phyloP scores from a whole-genome alignment of 2,888 invertebrate genomes.

The Melanargia galathea region DNA sequence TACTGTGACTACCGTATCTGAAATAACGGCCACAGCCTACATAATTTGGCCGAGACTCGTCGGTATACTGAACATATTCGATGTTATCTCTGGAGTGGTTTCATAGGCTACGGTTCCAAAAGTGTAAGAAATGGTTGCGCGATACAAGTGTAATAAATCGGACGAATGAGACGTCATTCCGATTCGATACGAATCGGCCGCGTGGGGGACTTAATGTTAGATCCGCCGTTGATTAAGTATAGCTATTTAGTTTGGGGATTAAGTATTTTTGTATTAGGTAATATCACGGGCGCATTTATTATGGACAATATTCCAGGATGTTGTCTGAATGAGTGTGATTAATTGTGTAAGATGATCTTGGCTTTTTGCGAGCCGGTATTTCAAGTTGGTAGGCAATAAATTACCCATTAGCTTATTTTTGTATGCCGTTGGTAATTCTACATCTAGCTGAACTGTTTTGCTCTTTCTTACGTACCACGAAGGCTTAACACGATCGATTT shows the following conservation, averaged over 20 bases:
- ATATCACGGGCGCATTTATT: constrained; percentile 39
- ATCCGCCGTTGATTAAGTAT: constrained; percentile 73
- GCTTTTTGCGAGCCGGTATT: constrained; percentile 23
- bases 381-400: constrained; percentile 6
- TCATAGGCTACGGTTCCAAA: constrained; percentile 47
- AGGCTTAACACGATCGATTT: too few species aligned
- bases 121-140: constrained; percentile 45
- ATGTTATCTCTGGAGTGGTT: constrained; percentile 1
- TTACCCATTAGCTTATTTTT: constrained; percentile 10
- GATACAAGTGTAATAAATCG: constrained; percentile 69
- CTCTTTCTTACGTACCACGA: background rate
- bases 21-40: constrained; percentile 49
- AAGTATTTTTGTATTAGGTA: constrained; percentile 48
- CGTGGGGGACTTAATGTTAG: constrained; percentile 68
- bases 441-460: background rate
- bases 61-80: constrained; percentile 39
- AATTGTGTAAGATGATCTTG: constrained; percentile 21
- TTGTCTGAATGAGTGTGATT: constrained; percentile 29
- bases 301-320: constrained; percentile 20
- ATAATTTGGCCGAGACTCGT: constrained; percentile 7
- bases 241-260: constrained; percentile 70
- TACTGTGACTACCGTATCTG: constrained; percentile 39
- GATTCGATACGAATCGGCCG: constrained; percentile 74
- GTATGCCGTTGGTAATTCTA: background rate
- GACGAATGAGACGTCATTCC: constrained; percentile 78